Conservation (phyloP, 2,888 invertebrate genomes). For the Icerya purchasi region DNA sequence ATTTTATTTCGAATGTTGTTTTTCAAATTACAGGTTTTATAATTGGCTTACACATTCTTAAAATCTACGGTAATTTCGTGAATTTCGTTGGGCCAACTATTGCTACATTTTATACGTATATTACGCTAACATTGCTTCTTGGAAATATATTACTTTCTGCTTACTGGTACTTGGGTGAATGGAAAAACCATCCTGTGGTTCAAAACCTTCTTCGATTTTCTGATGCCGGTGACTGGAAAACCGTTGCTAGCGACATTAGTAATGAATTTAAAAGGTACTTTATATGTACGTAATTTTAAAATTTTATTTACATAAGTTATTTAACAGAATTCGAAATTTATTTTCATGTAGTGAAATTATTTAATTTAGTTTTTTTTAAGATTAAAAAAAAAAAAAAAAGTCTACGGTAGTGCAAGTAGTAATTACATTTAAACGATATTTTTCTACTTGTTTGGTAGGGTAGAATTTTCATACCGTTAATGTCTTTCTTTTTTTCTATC, state of each 20-base stretch:
- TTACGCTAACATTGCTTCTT: not conserved
- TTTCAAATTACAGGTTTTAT: not conserved
- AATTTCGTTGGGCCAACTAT: not conserved
- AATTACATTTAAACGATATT: too few species aligned
- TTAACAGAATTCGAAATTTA: too few species aligned
- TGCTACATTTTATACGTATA: not conserved
- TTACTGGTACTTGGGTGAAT: not conserved
- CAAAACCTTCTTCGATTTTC: not conserved
- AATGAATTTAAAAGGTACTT: not conserved
- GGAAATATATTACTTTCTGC: not conserved
- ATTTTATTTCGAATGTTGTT: not conserved
- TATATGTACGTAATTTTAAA: too few species aligned
- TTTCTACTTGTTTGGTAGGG: too few species aligned
- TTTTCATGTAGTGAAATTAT: too few species aligned
- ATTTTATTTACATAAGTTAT: too few species aligned
- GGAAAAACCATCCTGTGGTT: not conserved
- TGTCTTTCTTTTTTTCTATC: too few species aligned
- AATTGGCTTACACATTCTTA: not conserved
- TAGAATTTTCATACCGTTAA: too few species aligned
- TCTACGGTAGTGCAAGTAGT: too few species aligned
- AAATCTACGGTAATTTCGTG: not conserved
- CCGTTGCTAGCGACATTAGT: not conserved
- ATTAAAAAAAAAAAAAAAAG: too few species aligned
- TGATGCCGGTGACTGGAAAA: not conserved
- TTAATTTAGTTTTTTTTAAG: too few species aligned